These are phyloP conservation scores for Clavelina lepadiformis DNA, from an alignment of 23 tunicate species.

Conservation along the genomic window DNA sequence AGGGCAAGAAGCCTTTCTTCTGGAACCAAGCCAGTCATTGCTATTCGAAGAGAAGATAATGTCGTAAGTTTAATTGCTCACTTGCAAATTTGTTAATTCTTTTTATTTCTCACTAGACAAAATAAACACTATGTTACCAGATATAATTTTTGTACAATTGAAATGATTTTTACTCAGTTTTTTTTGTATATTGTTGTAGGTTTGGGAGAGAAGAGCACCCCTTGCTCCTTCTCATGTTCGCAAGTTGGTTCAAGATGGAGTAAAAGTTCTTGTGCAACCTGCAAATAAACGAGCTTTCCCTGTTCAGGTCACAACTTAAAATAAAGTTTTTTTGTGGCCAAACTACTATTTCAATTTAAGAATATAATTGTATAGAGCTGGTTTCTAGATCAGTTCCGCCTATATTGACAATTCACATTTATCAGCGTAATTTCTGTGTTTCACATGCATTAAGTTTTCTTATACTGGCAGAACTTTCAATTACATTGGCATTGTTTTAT, in stretches of 20 bases:
- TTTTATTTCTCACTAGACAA: too few species aligned
- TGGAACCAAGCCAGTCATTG: constrained; percentile 46
- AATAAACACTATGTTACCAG: neutral
- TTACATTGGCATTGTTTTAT: neutral
- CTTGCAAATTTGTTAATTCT: too few species aligned
- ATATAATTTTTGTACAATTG: neutral
- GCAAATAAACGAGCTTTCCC: constrained; percentile 85
- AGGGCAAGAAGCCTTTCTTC: too few species aligned
- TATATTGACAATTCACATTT: too few species aligned
- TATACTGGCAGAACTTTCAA: neutral
- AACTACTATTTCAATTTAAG: neutral
- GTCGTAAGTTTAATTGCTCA: constrained; percentile 40
- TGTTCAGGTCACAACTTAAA: constrained; percentile 80
- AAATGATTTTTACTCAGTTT: neutral
- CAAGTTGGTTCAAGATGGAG: constrained; percentile 64
- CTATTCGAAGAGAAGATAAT: constrained; percentile 70
- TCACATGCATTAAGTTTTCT: neutral
- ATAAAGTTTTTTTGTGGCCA: neutral
- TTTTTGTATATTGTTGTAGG: constrained; percentile 30
- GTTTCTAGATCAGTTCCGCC: too few species aligned
- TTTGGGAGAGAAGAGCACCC: constrained; percentile 92
- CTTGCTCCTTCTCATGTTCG: constrained; percentile 76
- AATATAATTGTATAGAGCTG: too few species aligned
- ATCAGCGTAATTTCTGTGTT: too few species aligned
- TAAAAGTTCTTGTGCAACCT: constrained; percentile 80